phyloP scores from a whole-genome alignment of 2,113 vertebrate species.

The Maccullochella peelii region DNA sequence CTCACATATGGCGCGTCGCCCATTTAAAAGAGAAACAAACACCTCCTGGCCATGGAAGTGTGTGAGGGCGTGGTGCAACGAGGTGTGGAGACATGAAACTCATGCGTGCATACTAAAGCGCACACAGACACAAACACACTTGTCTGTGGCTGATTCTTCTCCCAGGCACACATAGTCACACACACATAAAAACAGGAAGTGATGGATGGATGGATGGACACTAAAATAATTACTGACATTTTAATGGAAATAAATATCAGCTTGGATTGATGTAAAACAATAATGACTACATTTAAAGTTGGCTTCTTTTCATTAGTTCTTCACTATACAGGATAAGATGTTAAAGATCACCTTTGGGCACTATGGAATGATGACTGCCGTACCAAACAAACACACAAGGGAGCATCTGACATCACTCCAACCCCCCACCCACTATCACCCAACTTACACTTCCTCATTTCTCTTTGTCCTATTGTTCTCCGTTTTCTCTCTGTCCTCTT shows the following conservation, averaged over 20 bases:
- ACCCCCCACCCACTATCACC: background rate
- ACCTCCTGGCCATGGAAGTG: conserved; percentile 77
- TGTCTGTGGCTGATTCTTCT: background rate
- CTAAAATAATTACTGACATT: conserved; percentile 1
- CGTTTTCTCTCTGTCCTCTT: conserved; percentile 49
- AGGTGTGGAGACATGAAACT: conserved; percentile 56
- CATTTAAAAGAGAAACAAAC: conserved; percentile 87
- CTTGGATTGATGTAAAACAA: background rate
- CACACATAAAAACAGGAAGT: background rate
- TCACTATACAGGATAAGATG: background rate
- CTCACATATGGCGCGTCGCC: conserved; percentile 81
- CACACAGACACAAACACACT: conserved; percentile 7
- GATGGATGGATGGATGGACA: background rate
- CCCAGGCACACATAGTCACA: conserved; percentile 46
- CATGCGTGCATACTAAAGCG: background rate
- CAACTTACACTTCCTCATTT: conserved; percentile 22
- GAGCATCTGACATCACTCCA: conserved; percentile 14
- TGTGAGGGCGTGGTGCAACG: conserved; percentile 43
- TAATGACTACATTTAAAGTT: background rate
- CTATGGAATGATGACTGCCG: background rate
- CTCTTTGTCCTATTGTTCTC: conserved; percentile 66
- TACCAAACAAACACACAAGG: conserved; percentile 1
- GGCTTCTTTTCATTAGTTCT: background rate
- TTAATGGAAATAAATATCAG: background rate
- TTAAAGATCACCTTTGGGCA: conserved; percentile 5